Percentiles rank a stretch among this genome's conserved stretches.
Evolutionary conservation across 1,140 invertebrate genomes (phyloP).

Genomic region (Leptestheria dahalacensis): DNA sequence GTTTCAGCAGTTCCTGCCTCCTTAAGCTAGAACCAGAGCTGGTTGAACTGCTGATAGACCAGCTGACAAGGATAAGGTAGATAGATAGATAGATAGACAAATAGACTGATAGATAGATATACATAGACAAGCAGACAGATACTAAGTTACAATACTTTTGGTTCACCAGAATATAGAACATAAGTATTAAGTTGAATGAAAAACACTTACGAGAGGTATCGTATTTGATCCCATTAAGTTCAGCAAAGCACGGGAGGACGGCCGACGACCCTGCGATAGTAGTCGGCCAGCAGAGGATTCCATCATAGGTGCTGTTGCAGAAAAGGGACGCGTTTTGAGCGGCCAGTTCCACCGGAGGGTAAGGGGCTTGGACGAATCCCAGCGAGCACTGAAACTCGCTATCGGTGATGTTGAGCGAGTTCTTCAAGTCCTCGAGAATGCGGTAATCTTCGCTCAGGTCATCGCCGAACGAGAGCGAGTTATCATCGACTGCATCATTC

Average conservation of each 20-base stretch:
- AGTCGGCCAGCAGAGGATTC: slow-evolving; percentile 59
- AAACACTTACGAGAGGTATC: slow-evolving; percentile 37
- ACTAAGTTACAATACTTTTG: no score
- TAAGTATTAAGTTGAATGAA: background rate
- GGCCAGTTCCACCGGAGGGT: background rate
- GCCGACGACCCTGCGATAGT: slow-evolving; percentile 44
- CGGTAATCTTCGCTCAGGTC: background rate
- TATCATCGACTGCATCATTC: background rate
- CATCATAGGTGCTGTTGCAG: slow-evolving; percentile 48
- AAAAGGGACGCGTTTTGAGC: slow-evolving; percentile 15
- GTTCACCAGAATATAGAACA: no score
- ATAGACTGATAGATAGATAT: no score
- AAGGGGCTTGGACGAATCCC: background rate
- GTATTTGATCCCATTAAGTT: slow-evolving; percentile 57
- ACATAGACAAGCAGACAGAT: no score
- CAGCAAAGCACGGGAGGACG: slow-evolving; percentile 50
- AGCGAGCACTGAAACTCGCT: slow-evolving; percentile 4
- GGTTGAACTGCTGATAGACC: no score
- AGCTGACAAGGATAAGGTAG: no score
- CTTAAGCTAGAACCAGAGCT: no score
- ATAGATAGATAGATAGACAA: no score
- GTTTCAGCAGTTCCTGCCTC: no score
- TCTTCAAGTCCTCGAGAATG: background rate
- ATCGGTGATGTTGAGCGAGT: slow-evolving; percentile 8
- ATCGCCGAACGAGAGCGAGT: background rate